Percentiles rank a stretch among this genome's conserved stretches.
These are phyloP conservation scores for Lucinisca nassula DNA, from an alignment of 2,888 invertebrate genomes.

Conservation along the genomic window DNA sequence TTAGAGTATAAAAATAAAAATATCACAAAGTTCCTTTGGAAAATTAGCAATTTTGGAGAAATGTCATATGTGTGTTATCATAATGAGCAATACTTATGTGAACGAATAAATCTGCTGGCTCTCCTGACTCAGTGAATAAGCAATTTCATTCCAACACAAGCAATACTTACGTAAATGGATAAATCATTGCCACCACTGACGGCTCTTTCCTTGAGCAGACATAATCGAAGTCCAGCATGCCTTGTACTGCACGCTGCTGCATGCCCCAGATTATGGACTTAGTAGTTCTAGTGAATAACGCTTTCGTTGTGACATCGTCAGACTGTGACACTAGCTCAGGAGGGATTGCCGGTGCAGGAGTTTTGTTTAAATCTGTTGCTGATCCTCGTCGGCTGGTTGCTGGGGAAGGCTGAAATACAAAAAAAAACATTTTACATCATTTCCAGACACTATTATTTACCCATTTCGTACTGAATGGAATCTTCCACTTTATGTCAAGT, in stretches of 20 bases:
- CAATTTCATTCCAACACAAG: no score
- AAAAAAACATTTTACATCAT: neutral
- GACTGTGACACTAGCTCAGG: conserved; percentile 21
- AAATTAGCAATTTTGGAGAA: no score
- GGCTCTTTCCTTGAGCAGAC: conserved; percentile 96
- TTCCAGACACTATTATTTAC: neutral
- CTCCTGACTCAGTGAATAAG: no score
- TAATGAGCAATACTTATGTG: no score
- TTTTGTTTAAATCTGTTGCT: conserved; percentile 57
- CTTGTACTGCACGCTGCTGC: conserved; percentile 98
- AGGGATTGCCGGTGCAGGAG: conserved; percentile 13
- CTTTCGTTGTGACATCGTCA: conserved; percentile 73
- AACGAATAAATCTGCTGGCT: no score
- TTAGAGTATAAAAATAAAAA: no score
- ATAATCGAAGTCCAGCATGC: conserved; percentile 98
- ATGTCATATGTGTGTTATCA: no score
- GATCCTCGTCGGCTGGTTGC: conserved; percentile 75
- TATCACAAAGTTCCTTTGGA: no score
- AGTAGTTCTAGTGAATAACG: conserved; percentile 94
- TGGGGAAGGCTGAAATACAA: conserved; percentile 72
- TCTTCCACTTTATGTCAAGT: no score
- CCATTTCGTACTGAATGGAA: no score
- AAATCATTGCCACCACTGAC: conserved; percentile 97
- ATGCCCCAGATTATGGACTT: conserved; percentile 99
- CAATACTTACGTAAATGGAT: conserved; percentile 94